Evolutionary conservation across 2,888 invertebrate species (phyloP), one percentile per base, ranked within the genome.

Genomic region (Pycnomerus fuliginosus): DNA sequence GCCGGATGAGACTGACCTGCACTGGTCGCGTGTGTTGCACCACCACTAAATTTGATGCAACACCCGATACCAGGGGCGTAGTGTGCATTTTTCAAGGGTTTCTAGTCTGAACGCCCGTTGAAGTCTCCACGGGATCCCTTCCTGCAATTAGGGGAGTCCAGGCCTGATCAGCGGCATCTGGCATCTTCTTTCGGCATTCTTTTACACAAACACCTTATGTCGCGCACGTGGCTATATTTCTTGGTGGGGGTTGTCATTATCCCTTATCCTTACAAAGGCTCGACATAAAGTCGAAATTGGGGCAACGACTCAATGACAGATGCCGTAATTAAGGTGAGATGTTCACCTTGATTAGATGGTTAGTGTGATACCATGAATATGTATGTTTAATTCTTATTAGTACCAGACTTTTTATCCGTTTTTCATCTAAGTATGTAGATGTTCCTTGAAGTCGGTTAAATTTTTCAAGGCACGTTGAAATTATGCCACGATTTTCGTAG

Each of bases 1-100:
- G 52, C 23, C 55, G 59, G 62, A 64, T 65, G 66, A 64, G 62
- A 66, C 67, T 67, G 67, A 69, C 68, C 69, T 67, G 64, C 61
- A 60, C 63, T 62, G 57, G 64, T 65, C 67, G 67, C 65, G 66
- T 67, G 68, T 62, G 5, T 5, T 55, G 52, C 52, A 58, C 62
- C 61, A 62, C 54, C 59, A 10, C 5, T 40, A 41, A 49, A 41
- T 55, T 53, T 50, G 57, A 55, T 57, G 56, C 50, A 45, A 54
- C 45, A 36, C 49, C 31, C 36, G 49, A 44, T 44, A 41, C 11
- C 48, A 48, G 51, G 38, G 35, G 15, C 42, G 51, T 30, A 30
- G 25, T 31, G 11, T 8, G 4, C 16, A 16, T n/a, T 3, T 31
- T 16, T 16, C 8, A 15, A 12, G 11, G 32, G 34, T 22, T 32